Evolutionary conservation across 1,140 invertebrate genomes (phyloP).

Genomic region (Zaprionus nigranus): DNA sequence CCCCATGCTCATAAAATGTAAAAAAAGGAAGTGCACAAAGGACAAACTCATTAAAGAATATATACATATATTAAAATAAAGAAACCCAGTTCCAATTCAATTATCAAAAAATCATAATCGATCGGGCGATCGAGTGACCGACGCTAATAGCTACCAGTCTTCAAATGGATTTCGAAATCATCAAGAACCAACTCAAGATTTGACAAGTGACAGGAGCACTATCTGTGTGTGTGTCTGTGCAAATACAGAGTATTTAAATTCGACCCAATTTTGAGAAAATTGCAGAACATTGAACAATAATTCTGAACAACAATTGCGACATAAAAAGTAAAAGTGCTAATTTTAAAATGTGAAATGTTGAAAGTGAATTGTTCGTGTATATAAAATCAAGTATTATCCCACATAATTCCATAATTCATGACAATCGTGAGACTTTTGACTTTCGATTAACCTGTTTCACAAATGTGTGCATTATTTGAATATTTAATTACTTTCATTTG

Average conservation of each 20-base stretch:
- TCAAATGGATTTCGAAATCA: constrained; percentile 4
- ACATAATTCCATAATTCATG: background rate
- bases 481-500: background rate
- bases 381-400: constrained; percentile 3
- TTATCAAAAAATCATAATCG: background rate
- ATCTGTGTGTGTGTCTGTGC: background rate
- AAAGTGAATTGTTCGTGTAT: constrained; percentile 1
- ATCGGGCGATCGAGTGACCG: constrained; percentile 3
- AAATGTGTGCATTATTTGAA: background rate
- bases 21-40: too few relatives aligned
- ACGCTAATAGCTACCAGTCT: constrained; percentile 2
- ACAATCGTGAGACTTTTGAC: background rate
- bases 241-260: background rate
- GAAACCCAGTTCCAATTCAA: too few relatives aligned
- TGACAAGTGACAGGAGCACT: background rate
- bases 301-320: background rate
- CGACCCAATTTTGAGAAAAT: background rate
- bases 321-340: constrained; percentile 5
- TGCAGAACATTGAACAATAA: background rate
- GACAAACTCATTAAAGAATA: too few relatives aligned
- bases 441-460: background rate
- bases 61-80: too few relatives aligned
- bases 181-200: background rate
- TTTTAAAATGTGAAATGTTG: background rate
- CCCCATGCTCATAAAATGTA: too few relatives aligned